A percentile compares a stretch with the other conserved stretches of the same genome.
Evolutionary conservation across 1,140 invertebrate genomes (phyloP).

Genomic region (Tetragonula clypearis): DNA sequence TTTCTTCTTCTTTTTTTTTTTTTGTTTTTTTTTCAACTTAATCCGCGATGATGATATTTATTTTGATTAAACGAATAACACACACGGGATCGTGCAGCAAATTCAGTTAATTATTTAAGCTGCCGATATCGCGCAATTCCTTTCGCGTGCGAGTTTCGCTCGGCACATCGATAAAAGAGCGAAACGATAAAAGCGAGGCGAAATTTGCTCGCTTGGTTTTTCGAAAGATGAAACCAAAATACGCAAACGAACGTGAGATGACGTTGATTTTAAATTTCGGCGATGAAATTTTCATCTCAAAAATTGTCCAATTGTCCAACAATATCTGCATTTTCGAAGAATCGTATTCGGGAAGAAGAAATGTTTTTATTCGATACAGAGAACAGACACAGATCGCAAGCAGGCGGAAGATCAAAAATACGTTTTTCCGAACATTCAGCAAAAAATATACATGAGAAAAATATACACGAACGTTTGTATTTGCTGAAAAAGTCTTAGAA

Average conservation of each 20-base stretch:
- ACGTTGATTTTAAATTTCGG: too few relatives aligned
- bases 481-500: too few relatives aligned
- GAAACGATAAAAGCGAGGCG: background rate
- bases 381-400: background rate
- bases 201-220: background rate
- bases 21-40: background rate
- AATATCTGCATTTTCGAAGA: background rate
- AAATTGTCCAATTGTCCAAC: background rate
- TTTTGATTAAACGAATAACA: background rate
- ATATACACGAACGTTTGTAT: background rate
- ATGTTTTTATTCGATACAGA: background rate
- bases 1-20: too few relatives aligned
- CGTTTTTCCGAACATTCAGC: background rate
- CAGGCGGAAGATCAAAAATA: background rate
- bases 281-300: too few relatives aligned
- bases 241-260: too few relatives aligned
- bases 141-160: background rate
- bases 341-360: background rate
- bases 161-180: background rate
- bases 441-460: background rate
- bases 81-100: background rate
- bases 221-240: background rate
- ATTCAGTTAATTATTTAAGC: background rate
- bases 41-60: background rate
- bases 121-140: background rate